Conservation (phyloP, 2,888 invertebrate species). For the Zele albiditarsus region DNA sequence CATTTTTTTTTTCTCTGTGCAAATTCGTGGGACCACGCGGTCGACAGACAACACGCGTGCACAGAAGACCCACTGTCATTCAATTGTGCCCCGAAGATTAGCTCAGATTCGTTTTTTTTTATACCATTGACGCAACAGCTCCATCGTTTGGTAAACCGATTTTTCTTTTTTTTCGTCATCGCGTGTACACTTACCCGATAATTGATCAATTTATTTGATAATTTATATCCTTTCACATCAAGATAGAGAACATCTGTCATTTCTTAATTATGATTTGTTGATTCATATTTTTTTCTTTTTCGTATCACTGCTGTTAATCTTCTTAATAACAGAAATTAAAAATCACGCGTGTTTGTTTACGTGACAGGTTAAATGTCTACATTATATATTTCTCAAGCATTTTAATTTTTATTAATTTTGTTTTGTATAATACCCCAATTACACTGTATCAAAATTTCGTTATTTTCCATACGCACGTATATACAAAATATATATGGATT, state of each 20-base stretch:
- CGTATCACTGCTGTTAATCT: neutral
- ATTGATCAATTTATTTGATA: neutral
- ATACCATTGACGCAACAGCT: slow-evolving; percentile 33
- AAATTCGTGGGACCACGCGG: slow-evolving; percentile 37
- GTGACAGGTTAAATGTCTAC: slow-evolving; percentile 12
- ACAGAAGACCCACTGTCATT: slow-evolving; percentile 15
- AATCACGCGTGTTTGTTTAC: neutral
- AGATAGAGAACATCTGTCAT: neutral
- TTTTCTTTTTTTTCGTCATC: slow-evolving; percentile 1
- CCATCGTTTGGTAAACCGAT: slow-evolving; percentile 29
- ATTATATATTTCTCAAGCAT: neutral
- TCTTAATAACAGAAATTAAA: neutral
- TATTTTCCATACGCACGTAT: too few relatives aligned
- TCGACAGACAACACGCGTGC: slow-evolving; percentile 27
- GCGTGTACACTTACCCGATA: neutral
- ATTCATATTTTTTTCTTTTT: neutral
- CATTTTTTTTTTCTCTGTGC: slow-evolving; percentile 23
- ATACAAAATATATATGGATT: too few relatives aligned
- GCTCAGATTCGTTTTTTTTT: slow-evolving; percentile 37
- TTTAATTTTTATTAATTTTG: neutral
- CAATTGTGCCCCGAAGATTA: slow-evolving; percentile 40
- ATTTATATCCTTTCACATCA: neutral
- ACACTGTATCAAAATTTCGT: neutral
- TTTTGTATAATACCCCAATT: neutral
- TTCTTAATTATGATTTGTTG: neutral